These are phyloP conservation scores for Rhadinocentrus ornatus DNA, from an alignment of 2,797 vertebrate genomes.

Conservation along the genomic window DNA sequence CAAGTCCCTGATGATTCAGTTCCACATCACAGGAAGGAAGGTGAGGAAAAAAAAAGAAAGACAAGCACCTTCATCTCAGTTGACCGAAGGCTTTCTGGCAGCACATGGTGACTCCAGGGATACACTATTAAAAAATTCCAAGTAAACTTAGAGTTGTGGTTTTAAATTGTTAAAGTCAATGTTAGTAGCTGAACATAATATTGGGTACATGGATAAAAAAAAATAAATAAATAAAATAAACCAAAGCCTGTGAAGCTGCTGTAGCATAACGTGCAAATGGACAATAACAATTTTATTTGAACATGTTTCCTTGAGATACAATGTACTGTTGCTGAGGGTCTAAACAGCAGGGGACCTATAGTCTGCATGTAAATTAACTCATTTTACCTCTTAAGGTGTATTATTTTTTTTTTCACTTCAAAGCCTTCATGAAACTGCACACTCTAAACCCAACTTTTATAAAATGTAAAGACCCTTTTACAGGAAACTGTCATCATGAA, in stretches of 20 bases:
- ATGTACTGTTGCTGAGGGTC: not conserved
- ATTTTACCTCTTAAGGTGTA: conserved; percentile 4
- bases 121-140: conserved; percentile 30
- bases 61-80: conserved; percentile 4
- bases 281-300: conserved; percentile 9
- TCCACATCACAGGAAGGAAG: conserved; percentile 85
- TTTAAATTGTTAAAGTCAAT: conserved; percentile 29
- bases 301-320: conserved; percentile 6
- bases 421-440: not conserved
- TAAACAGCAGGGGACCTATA: not conserved
- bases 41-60: conserved; percentile 70
- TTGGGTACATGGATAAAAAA: not conserved
- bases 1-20: conserved; percentile 77
- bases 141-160: conserved; percentile 17
- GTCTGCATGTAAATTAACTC: conserved; percentile 9
- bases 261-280: not conserved
- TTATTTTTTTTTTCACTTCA: not conserved
- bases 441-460: not conserved
- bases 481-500: no score
- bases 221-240: not conserved
- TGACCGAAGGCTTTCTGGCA: conserved; percentile 31
- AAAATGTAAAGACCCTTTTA: not conserved
- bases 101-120: conserved; percentile 31
- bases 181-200: conserved; percentile 18
- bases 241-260: not conserved